phyloP scores from a whole-genome alignment of 2,113 vertebrate genomes.

The Hippolais icterina region DNA sequence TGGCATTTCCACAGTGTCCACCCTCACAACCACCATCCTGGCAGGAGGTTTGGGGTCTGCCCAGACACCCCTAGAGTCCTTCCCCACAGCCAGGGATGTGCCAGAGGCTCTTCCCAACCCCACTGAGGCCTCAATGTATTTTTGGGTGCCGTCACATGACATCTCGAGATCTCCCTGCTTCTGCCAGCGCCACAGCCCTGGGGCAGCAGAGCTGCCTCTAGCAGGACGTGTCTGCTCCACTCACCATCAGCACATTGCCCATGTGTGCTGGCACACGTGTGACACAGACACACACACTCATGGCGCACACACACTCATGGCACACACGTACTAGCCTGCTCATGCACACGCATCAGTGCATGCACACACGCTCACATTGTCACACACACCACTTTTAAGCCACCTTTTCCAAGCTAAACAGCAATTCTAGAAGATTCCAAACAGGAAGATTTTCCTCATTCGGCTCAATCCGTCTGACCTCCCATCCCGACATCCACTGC shows the following conservation, averaged over 20 bases:
- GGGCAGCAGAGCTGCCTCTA: not conserved
- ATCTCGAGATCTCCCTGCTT: not conserved
- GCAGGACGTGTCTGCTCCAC: not conserved
- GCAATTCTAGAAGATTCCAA: not conserved
- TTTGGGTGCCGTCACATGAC: not conserved
- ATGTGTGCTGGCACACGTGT: accelerated
- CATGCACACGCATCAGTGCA: not conserved
- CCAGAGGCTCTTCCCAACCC: not conserved
- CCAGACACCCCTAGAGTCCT: not conserved
- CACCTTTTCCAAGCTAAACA: not conserved
- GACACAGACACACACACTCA: not conserved
- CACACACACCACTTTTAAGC: not conserved
- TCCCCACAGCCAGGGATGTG: not conserved
- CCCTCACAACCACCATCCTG: not conserved
- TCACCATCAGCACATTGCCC: accelerated
- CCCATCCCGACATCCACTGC: not conserved
- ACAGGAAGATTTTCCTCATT: not conserved
- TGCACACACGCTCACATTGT: not conserved
- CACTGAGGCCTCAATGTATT: accelerated
- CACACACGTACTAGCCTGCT: not conserved
- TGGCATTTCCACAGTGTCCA: accelerated
- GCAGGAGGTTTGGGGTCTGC: not conserved
- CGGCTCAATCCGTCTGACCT: not conserved
- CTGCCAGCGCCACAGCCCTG: not conserved
- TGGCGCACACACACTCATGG: not conserved